phyloP scores from a whole-genome alignment of 2,797 vertebrate genomes.

The Trichosurus vulpecula region DNA sequence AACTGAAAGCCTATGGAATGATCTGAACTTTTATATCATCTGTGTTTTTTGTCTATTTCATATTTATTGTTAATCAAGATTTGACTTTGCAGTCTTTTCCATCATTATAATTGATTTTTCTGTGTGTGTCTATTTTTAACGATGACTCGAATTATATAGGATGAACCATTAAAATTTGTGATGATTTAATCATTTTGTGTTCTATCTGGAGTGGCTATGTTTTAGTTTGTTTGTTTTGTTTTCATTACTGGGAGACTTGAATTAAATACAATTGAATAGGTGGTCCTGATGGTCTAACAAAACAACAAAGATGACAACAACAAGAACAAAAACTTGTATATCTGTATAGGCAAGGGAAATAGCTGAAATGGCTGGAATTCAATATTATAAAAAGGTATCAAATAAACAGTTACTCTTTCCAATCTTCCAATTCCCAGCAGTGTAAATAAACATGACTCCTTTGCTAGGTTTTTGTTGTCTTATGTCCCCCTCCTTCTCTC shows the following conservation, averaged over 20 bases:
- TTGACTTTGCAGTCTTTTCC: background rate
- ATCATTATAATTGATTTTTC: background rate
- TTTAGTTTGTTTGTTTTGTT: background rate
- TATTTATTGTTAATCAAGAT: background rate
- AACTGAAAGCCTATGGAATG: background rate
- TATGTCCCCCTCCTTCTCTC: background rate
- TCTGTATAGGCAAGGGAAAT: background rate
- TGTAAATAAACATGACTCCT: background rate
- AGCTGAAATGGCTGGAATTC: background rate
- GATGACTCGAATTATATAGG: background rate
- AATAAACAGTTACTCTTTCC: background rate
- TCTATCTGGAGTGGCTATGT: background rate
- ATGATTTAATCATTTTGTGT: background rate
- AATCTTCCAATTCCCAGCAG: background rate
- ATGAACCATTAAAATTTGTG: background rate
- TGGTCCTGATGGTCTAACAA: background rate
- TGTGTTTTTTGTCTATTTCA: background rate
- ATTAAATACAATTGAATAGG: background rate
- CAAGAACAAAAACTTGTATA: too few species aligned
- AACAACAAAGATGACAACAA: background rate
- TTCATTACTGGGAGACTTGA: background rate
- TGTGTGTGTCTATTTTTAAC: background rate
- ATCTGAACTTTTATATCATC: background rate
- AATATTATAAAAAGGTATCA: background rate
- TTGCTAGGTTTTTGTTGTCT: background rate